Evolutionary conservation across 1,140 invertebrate species (phyloP), one percentile per base, ranked within the genome.

Genomic region (Drosophila guanche): DNA sequence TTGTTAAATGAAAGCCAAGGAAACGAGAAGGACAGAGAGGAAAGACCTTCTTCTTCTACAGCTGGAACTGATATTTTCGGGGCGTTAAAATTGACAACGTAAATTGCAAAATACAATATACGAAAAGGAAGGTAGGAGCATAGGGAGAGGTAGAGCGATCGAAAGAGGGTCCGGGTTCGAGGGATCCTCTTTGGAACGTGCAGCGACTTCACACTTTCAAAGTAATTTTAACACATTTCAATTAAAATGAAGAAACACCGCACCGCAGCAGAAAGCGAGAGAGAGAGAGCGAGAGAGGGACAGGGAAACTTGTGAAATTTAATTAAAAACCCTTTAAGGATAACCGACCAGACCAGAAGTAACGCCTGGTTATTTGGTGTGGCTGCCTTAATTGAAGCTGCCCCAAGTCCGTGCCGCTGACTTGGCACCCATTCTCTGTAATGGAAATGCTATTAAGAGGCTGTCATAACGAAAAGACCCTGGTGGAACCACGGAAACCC

Each of bases 181-280:
- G 41, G 51, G 57, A 60, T 76, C 73, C 59, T 72, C 61, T 43
- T 53, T 67, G 62, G 61, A 67, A 67, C 65, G 65, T 55, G 53
- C 46, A 58, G 43, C 22, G 58, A 88, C 65, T 86, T 86, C 77
- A 86, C 81, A 86, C 81, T 88, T 86, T 86, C 83, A 88, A 86
- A 86, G 83, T 83, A 75, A 86, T 86, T 86, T 86, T 81, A 85
- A 88, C 81, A 86, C 81, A 86, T 86, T 86, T 86, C 81, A 86
- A 86, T 86, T 86, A 86, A 81, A 86, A 37, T 12, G 33, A 80
- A 72, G 62, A 46, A 57, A 66, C 67, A 23, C 47, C 55, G 43
- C 41, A 8, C 6, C 14, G 40, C 53, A 12, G 10, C 53, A n/a
- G 25, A 6, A 27, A 33, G 29, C 3, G 8, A 4, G 33, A 10